Percentiles rank a stretch among this genome's conserved stretches.
Conservation (phyloP, 2,888 invertebrate genomes). For the Carabus problematicus region DNA sequence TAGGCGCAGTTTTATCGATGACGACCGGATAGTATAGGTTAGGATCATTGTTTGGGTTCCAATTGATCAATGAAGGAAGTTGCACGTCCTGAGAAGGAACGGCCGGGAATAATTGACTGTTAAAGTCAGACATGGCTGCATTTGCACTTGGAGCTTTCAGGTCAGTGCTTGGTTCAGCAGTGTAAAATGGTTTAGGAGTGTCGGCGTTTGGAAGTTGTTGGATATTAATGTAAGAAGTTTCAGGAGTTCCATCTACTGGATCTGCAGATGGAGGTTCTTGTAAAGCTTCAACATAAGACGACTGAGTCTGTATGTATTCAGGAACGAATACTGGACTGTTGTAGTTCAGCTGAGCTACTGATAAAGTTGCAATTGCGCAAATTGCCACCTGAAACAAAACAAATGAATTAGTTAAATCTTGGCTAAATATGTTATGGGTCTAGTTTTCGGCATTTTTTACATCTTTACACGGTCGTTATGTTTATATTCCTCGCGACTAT, state of each 20-base stretch:
- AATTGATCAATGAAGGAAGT: conserved; percentile 57
- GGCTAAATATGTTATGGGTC: too few species aligned
- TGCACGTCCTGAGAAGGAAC: conserved; percentile 61
- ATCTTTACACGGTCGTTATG: too few species aligned
- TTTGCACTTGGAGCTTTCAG: conserved; percentile 50
- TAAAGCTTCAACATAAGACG: conserved; percentile 37
- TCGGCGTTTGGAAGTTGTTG: conserved; percentile 52
- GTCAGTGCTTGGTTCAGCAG: conserved; percentile 50
- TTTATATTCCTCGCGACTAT: too few species aligned
- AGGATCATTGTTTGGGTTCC: conserved; percentile 58
- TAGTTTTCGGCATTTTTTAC: too few species aligned
- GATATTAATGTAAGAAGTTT: conserved; percentile 35
- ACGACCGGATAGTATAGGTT: conserved; percentile 56
- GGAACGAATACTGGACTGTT: conserved; percentile 33
- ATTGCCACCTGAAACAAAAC: conserved; percentile 33
- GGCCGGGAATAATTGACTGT: conserved; percentile 48
- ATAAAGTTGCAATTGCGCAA: conserved; percentile 25
- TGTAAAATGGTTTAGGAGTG: conserved; percentile 52
- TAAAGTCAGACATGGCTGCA: conserved; percentile 36
- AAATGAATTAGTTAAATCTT: background rate
- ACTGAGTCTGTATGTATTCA: conserved; percentile 44
- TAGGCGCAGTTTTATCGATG: conserved; percentile 54
- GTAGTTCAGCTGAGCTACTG: conserved; percentile 41
- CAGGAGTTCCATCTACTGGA: conserved; percentile 43
- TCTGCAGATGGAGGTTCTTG: conserved; percentile 44